Base-by-base conservation (phyloP, 1,140 invertebrate genomes). In the Aporrectodea caliginosa region DNA sequence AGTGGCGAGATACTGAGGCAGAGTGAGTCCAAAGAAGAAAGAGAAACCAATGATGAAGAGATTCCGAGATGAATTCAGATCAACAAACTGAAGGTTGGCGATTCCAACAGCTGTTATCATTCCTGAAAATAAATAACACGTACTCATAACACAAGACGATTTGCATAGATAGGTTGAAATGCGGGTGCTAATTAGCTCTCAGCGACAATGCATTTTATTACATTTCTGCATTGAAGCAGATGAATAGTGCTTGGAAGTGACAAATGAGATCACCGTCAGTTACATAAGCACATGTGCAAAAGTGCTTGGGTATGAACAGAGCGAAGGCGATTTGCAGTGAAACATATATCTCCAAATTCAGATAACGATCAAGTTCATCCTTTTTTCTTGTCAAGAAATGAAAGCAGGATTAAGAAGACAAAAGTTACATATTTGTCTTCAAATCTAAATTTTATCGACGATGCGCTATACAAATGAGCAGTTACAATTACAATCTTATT, bases 31-130 rank as follows among this genome's bases (percentile, higher is more conserved):
- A 16, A 81, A 27, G 32, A 79, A 71, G 68, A 81, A 58, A 33
- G 80, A 73, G 30, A 81, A 69, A 35, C 80, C 80, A 27, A 79
- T 34, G 27, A 79, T 70, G 30, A 79, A 32, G 22, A 81, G 71
- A 72, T 81, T 81, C 34, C 80, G 35, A 0, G 80, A 35, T 14
- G 78, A 78, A 22, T 29, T 32, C 43, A 79, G 27, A 69, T 79
- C 77, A 2, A 81, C 35, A 6, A 69, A 35, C 30, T 81, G 77
- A 1, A 81, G 32, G 69, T 81, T 81, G 43, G 77, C 74, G 12
- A 79, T 35, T 12, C 35, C 80, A 12, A 80, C 35, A 1, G 79
- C 34, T 30, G 35, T 78, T 2, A 80, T 43, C 79, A 80, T 80
- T 2, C 75, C 79, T 70, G 35, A n/a, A 34, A 14, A 33, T n/a